Evolutionary conservation across 2,113 vertebrate genomes (phyloP).

Genomic region (Rhinoderma darwinii): DNA sequence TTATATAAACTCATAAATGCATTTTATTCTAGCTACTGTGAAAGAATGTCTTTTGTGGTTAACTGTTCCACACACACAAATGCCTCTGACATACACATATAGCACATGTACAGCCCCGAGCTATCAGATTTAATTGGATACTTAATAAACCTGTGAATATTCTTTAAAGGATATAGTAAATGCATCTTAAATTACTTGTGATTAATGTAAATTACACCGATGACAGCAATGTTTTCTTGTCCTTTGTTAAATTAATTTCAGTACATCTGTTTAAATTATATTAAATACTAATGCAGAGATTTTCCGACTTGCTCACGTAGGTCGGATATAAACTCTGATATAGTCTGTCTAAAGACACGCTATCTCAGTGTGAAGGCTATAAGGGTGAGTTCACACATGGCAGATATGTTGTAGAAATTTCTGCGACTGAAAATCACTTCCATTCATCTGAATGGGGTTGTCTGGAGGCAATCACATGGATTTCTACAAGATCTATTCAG

Average conservation of each 20-base stretch:
- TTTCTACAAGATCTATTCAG: too few relatives aligned
- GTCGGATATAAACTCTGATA: not conserved
- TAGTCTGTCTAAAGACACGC: not conserved
- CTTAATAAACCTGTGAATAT: slow-evolving; percentile 42
- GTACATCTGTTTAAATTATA: not conserved
- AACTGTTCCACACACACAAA: slow-evolving; percentile 1
- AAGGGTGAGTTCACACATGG: too few relatives aligned
- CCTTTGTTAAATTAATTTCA: not conserved
- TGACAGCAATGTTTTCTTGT: slow-evolving; percentile 3
- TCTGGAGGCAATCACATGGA: too few relatives aligned
- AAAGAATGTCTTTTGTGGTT: slow-evolving; percentile 26
- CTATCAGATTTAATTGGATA: slow-evolving; percentile 33
- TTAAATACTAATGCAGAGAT: not conserved
- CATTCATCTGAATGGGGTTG: too few relatives aligned
- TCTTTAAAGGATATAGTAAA: slow-evolving; percentile 1
- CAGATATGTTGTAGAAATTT: too few relatives aligned
- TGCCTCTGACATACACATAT: slow-evolving; percentile 29
- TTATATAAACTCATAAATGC: not conserved
- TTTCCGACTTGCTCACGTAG: not conserved
- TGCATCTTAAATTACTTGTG: not conserved
- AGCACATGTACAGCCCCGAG: slow-evolving; percentile 38
- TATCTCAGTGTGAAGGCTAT: too few relatives aligned
- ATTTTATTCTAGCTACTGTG: not conserved
- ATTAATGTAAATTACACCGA: slow-evolving; percentile 30
- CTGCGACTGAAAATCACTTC: too few relatives aligned